phyloP scores from a whole-genome alignment of 2,888 invertebrate genomes.

The Listrodromus nycthemerus region DNA sequence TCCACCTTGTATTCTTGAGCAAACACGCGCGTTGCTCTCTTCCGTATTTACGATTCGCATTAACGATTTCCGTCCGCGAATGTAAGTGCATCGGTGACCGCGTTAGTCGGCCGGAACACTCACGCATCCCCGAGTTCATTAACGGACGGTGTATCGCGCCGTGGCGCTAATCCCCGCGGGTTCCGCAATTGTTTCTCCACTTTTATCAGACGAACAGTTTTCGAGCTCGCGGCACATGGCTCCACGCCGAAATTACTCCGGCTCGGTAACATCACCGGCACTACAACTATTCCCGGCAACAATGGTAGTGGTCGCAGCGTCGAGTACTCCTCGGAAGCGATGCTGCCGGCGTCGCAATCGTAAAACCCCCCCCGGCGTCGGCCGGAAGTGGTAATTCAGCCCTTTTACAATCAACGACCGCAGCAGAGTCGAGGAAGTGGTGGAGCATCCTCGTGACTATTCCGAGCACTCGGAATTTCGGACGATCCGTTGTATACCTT shows the following conservation, averaged over 20 bases:
- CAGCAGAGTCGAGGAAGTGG: constrained; percentile 57
- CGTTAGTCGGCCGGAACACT: constrained; percentile 47
- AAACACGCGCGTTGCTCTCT: background rate
- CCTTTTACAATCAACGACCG: constrained; percentile 65
- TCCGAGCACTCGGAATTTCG: constrained; percentile 3
- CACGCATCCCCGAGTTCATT: constrained; percentile 61
- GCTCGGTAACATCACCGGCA: constrained; percentile 35
- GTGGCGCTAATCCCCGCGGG: constrained; percentile 58
- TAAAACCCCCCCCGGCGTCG: constrained; percentile 56
- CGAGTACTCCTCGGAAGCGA: constrained; percentile 35
- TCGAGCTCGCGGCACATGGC: constrained; percentile 35
- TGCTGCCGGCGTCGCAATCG: constrained; percentile 51
- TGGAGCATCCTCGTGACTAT: constrained; percentile 23
- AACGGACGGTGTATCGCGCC: constrained; percentile 47
- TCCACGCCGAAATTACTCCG: constrained; percentile 61
- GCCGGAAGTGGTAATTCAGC: constrained; percentile 67
- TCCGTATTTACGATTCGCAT: background rate
- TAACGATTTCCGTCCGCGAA: background rate
- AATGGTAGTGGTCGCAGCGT: background rate
- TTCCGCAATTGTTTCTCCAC: constrained; percentile 65
- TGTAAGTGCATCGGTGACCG: background rate
- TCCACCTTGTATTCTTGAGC: constrained; percentile 1
- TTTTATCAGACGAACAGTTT: constrained; percentile 62
- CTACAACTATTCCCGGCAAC: constrained; percentile 30
- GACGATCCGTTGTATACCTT: constrained; percentile 9